Percentiles rank a stretch among this genome's conserved stretches.
Evolutionary conservation across 2,113 vertebrate species (phyloP).

Genomic region (Hippocampus comes): DNA sequence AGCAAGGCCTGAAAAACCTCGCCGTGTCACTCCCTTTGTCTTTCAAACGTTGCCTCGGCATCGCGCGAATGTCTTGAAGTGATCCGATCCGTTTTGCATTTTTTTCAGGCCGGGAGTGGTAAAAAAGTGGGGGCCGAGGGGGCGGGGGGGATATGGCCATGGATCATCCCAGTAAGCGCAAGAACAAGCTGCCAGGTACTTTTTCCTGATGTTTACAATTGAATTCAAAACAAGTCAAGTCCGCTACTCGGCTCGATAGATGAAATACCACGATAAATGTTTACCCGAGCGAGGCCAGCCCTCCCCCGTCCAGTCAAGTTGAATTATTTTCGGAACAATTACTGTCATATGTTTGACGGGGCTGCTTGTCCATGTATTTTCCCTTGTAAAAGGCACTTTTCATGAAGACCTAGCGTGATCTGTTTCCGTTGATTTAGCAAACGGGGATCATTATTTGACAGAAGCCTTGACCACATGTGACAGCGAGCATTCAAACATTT

Average conservation of each 20-base stretch:
- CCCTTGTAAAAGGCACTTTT: slow-evolving; percentile 40
- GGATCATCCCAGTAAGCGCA: slow-evolving; percentile 33
- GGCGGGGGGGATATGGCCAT: slow-evolving; percentile 10
- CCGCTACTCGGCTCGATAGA: slow-evolving; percentile 14
- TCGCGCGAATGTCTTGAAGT: too few species aligned
- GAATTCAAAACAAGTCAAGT: slow-evolving; percentile 57
- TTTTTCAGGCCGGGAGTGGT: too few species aligned
- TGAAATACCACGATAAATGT: slow-evolving; percentile 51
- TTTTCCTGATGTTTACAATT: slow-evolving; percentile 40
- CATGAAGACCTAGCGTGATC: slow-evolving; percentile 37
- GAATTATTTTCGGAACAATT: slow-evolving; percentile 47
- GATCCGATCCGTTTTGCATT: too few species aligned
- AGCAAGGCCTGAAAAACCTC: too few species aligned
- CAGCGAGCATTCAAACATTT: slow-evolving; percentile 43
- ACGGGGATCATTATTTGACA: slow-evolving; percentile 13
- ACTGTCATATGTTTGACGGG: slow-evolving; percentile 51
- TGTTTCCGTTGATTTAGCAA: slow-evolving; percentile 39
- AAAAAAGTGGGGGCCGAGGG: too few species aligned
- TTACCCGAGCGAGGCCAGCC: slow-evolving; percentile 30
- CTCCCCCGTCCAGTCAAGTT: slow-evolving; percentile 26
- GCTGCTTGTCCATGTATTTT: slow-evolving; percentile 30
- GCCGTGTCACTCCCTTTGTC: too few species aligned
- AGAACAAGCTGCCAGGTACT: slow-evolving; percentile 41
- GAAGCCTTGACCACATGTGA: slow-evolving; percentile 31
- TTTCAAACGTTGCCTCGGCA: too few species aligned